phyloP scores from a whole-genome alignment of 2,888 invertebrate species.

The Noctua janthe region DNA sequence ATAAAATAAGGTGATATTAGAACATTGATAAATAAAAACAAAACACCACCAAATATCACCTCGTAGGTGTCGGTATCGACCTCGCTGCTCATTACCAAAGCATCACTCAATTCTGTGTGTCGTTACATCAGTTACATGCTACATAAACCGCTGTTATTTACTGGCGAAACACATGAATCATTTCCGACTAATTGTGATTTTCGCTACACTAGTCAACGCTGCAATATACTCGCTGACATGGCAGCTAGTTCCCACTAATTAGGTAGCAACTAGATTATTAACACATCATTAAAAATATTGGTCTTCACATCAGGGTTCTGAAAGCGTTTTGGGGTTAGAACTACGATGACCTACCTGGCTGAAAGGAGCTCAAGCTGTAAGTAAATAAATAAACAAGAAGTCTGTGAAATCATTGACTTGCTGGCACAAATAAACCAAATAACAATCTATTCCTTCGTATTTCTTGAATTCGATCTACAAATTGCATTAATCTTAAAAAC shows the following conservation, averaged over 20 bases:
- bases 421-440: neutral
- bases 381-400: neutral
- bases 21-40: neutral
- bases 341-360: neutral
- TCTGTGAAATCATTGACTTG: neutral
- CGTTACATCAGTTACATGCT: conserved; percentile 53
- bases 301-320: neutral
- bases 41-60: neutral
- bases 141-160: conserved; percentile 50
- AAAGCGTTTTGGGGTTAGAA: neutral
- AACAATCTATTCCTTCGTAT: neutral
- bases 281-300: neutral
- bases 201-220: conserved; percentile 52
- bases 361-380: neutral
- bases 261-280: neutral
- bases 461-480: neutral
- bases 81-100: conserved; percentile 36
- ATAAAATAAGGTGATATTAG: neutral
- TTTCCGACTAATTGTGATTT: conserved; percentile 52
- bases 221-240: conserved; percentile 30
- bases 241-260: conserved; percentile 31
- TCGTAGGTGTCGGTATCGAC: neutral
- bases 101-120: conserved; percentile 37
- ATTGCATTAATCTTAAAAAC: neutral
- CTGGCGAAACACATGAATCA: conserved; percentile 55